Percentiles rank a stretch among this genome's conserved stretches.
phyloP scores from a whole-genome alignment of 2,888 invertebrate genomes.

The Panorpa germanica region DNA sequence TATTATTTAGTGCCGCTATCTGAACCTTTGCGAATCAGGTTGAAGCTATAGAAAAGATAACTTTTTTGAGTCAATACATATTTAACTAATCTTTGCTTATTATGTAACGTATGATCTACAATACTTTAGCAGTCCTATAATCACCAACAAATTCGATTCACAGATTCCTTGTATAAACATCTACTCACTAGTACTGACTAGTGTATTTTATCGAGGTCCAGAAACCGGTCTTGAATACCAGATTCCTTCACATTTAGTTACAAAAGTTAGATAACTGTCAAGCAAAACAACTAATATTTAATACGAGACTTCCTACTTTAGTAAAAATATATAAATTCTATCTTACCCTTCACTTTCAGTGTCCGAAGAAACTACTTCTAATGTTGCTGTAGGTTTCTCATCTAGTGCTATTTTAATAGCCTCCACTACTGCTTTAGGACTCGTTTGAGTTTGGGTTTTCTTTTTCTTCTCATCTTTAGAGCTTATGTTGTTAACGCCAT shows the following conservation, averaged over 20 bases:
- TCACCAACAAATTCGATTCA: too few relatives aligned
- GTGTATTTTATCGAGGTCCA: too few relatives aligned
- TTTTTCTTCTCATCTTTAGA: slow-evolving; percentile 15
- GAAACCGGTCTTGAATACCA: too few relatives aligned
- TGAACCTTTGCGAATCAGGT: too few relatives aligned
- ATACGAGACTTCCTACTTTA: background rate
- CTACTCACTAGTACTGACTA: too few relatives aligned
- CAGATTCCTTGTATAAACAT: too few relatives aligned
- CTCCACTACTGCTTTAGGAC: slow-evolving; percentile 27
- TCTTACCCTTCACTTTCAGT: slow-evolving; percentile 37
- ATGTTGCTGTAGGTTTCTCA: slow-evolving; percentile 21
- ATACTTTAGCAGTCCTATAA: too few relatives aligned
- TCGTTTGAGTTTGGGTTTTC: slow-evolving; percentile 22
- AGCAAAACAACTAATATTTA: background rate
- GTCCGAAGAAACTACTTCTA: slow-evolving; percentile 48
- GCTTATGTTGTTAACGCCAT: slow-evolving; percentile 6
- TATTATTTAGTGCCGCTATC: too few relatives aligned
- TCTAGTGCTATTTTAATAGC: slow-evolving; percentile 27
- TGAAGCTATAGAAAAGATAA: too few relatives aligned
- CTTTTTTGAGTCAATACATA: too few relatives aligned
- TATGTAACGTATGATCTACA: too few relatives aligned
- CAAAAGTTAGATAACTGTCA: slow-evolving; percentile 1
- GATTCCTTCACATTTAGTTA: background rate
- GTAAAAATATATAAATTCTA: background rate
- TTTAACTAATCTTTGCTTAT: too few relatives aligned